A percentile compares a stretch with the other conserved stretches of the same genome.
These are phyloP conservation scores for Drosophila trichaetosa DNA, from an alignment of 2,888 invertebrate genomes.

Conservation along the genomic window DNA sequence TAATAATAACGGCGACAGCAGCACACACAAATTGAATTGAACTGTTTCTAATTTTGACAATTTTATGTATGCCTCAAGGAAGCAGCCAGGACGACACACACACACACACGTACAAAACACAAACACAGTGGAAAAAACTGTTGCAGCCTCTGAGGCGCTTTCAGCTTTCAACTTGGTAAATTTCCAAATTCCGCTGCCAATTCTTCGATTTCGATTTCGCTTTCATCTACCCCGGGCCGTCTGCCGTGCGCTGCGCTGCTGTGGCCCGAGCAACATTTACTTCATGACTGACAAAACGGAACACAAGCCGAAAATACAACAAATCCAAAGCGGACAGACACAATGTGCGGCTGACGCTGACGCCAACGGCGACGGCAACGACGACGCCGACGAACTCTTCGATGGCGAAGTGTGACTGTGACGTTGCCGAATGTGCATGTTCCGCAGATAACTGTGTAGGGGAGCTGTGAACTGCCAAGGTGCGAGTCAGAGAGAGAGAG, in stretches of 20 bases:
- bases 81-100: conserved; percentile 18
- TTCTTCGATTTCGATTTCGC: conserved; percentile 10
- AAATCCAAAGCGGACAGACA: conserved; percentile 51
- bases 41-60: conserved; percentile 76
- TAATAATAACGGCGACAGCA: not conserved
- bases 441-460: conserved; percentile 59
- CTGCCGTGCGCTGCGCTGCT: conserved; percentile 44
- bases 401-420: conserved; percentile 69
- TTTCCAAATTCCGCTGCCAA: conserved; percentile 44
- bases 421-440: conserved; percentile 63
- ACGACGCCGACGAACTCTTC: conserved; percentile 33
- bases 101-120: conserved; percentile 5
- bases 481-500: conserved; percentile 13
- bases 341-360: conserved; percentile 47
- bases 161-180: conserved; percentile 13
- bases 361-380: conserved; percentile 13
- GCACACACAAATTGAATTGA: conserved; percentile 68
- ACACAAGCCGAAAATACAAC: conserved; percentile 40
- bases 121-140: conserved; percentile 41
- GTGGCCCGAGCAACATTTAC: conserved; percentile 72
- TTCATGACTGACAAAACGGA: conserved; percentile 72
- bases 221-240: conserved; percentile 33
- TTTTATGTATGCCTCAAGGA: conserved; percentile 71
- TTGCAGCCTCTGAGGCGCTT: conserved; percentile 57
- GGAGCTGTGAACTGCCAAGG: conserved; percentile 15